A percentile compares a stretch with the other conserved stretches of the same genome.
These are phyloP conservation scores for Hystrix cristata DNA, from an alignment of 2,113 vertebrate species.

Conservation along the genomic window DNA sequence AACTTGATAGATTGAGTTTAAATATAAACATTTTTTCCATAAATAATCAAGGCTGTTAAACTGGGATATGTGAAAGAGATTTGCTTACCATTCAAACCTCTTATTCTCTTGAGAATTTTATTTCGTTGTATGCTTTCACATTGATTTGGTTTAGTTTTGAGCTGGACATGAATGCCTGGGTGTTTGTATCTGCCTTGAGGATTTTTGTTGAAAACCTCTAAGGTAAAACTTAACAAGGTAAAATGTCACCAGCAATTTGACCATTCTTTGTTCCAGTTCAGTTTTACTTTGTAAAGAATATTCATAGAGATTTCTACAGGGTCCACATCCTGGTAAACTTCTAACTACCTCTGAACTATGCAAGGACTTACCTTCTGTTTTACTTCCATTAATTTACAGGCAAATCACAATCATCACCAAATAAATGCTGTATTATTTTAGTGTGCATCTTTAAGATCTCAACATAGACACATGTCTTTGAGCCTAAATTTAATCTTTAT, in stretches of 20 bases:
- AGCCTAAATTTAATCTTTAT: constrained; percentile 69
- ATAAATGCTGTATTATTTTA: constrained; percentile 38
- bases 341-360: not conserved
- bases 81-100: not conserved
- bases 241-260: not conserved
- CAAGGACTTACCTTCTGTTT: not conserved
- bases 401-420: constrained; percentile 19
- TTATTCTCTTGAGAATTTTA: constrained; percentile 22
- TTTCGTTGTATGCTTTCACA: not conserved
- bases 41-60: constrained; percentile 26
- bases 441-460: constrained; percentile 51
- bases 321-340: not conserved
- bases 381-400: constrained; percentile 11
- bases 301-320: not conserved
- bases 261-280: not conserved
- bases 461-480: constrained; percentile 51
- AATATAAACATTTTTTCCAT: not conserved
- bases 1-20: constrained; percentile 1
- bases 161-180: not conserved
- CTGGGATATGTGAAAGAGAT: not conserved
- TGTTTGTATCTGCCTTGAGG: not conserved
- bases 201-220: not conserved
- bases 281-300: not conserved
- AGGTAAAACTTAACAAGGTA: not conserved
- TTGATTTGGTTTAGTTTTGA: not conserved